Evolutionary conservation across 2,797 vertebrate species (phyloP).

Genomic region (Micromesistius poutassou): DNA sequence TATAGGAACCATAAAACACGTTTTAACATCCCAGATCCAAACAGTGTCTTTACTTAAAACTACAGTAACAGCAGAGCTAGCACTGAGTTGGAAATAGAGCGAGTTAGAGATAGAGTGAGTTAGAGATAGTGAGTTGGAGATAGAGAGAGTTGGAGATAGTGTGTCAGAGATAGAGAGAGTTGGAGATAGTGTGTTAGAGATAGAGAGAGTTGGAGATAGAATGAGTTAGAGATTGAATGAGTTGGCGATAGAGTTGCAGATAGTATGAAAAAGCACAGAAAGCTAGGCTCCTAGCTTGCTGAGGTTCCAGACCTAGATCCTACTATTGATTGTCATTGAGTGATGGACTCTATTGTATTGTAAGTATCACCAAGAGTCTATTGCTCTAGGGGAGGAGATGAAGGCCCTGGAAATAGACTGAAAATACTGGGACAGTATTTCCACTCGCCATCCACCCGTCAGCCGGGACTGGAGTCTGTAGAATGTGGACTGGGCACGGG

Average conservation of each 20-base stretch:
- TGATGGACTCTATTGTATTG: neutral
- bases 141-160: neutral
- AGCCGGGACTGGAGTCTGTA: slow-evolving; percentile 34
- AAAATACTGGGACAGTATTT: slow-evolving; percentile 12
- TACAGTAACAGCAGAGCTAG: slow-evolving; percentile 23
- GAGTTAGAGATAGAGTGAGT: neutral
- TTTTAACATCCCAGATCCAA: slow-evolving; percentile 14
- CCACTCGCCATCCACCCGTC: slow-evolving; percentile 50
- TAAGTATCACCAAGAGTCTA: neutral
- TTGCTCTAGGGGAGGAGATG: neutral
- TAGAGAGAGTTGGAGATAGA: no score
- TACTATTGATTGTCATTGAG: neutral
- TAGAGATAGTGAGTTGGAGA: no score
- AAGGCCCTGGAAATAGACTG: neutral
- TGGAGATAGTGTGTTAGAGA: neutral
- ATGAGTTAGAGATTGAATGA: no score
- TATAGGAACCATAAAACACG: slow-evolving; percentile 11
- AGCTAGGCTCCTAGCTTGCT: neutral
- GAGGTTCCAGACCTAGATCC: neutral
- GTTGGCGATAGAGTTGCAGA: neutral
- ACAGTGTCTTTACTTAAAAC: slow-evolving; percentile 18
- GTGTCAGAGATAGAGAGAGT: neutral
- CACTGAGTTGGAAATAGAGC: neutral
- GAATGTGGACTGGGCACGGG: slow-evolving; percentile 29
- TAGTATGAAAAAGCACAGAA: neutral